These are phyloP conservation scores for Pseudococcus viburni DNA, from an alignment of 2,888 invertebrate species.

Conservation along the genomic window DNA sequence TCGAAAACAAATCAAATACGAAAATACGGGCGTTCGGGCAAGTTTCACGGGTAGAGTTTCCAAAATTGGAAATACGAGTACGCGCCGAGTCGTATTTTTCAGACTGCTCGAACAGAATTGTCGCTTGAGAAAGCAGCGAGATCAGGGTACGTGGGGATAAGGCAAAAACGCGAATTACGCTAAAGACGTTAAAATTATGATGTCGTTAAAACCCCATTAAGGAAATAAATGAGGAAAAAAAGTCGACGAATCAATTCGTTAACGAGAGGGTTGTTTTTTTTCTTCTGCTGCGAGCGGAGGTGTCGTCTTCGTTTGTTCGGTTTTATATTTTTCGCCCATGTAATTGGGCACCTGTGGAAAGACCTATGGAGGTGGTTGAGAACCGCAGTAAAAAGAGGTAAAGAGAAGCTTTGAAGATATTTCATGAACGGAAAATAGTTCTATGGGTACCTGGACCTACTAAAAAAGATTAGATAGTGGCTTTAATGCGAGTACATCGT, in stretches of 20 bases:
- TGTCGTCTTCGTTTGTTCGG: slow-evolving; percentile 22
- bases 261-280: slow-evolving; percentile 45
- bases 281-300: not conserved
- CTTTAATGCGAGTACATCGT: not conserved
- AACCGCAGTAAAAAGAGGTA: not conserved
- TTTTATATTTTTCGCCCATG: not conserved
- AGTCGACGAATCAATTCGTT: slow-evolving; percentile 58
- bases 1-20: slow-evolving; percentile 32
- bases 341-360: slow-evolving; percentile 56
- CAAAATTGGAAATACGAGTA: slow-evolving; percentile 11
- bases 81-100: not conserved
- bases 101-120: not conserved
- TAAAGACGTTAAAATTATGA: slow-evolving; percentile 54
- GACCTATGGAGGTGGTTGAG: not conserved
- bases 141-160: not conserved
- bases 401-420: not conserved
- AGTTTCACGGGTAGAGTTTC: not conserved
- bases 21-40: not conserved
- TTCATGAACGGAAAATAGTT: not conserved
- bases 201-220: slow-evolving; percentile 57
- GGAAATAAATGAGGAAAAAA: slow-evolving; percentile 57
- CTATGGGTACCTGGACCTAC: not conserved
- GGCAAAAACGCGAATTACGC: slow-evolving; percentile 35
- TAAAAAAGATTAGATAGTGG: not conserved
- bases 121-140: not conserved